Evolutionary conservation across 2,888 invertebrate genomes (phyloP).

Genomic region (Ypsolopha scabrella): DNA sequence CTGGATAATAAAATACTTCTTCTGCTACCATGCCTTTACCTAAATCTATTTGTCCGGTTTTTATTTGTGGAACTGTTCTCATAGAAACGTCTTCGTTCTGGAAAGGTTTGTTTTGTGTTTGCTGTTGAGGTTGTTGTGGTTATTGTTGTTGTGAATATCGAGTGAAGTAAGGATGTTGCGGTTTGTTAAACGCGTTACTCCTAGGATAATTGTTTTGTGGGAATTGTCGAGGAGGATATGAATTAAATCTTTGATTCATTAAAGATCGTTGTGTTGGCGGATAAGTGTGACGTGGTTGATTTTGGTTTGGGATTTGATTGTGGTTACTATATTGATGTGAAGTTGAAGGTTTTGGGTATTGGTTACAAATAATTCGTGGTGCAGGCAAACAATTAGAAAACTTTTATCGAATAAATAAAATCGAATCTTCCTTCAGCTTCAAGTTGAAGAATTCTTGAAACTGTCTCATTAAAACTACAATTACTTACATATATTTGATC

Average conservation of each 20-base stretch:
- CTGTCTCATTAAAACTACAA: constrained; percentile 8
- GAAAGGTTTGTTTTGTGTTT: neutral
- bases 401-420: constrained; percentile 10
- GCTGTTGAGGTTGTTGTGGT: neutral
- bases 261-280: constrained; percentile 1
- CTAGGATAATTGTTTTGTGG: neutral
- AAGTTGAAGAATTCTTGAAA: constrained; percentile 7
- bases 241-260: neutral
- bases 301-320: constrained; percentile 3
- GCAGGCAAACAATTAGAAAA: constrained; percentile 7
- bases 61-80: neutral
- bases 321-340: too few relatives aligned
- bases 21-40: neutral
- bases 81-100: neutral
- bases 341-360: constrained; percentile 4
- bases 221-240: too few relatives aligned
- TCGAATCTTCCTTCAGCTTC: constrained; percentile 10
- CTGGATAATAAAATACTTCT: neutral
- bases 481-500: constrained; percentile 9
- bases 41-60: neutral
- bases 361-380: constrained; percentile 5
- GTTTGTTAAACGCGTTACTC: neutral
- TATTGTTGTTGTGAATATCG: neutral
- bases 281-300: constrained; percentile 1
- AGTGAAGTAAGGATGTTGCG: neutral